Evolutionary conservation across 35 echinoderm and acorn worm species (phyloP), one percentile per base, ranked within the genome.

Genomic region (Heliocidaris tuberculata): DNA sequence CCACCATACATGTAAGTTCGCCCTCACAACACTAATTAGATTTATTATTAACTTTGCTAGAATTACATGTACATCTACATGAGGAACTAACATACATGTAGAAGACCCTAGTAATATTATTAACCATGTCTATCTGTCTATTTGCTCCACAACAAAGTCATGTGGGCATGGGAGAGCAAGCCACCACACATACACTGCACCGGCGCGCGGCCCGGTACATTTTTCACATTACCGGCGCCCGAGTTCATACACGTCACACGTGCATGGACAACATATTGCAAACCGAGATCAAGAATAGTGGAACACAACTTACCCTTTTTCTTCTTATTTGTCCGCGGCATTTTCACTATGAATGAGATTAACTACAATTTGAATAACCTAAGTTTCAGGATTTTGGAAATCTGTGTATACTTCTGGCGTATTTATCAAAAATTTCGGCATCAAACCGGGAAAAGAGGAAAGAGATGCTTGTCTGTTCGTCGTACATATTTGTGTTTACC

Each of bases 291-390:
- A 78, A 78, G 24, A 70, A 24, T 2, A 27, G 65, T 42, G 35
- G 35, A 42, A 42, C 35, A 78, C 17, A 94, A 29, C 95, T 96
- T 94, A 96, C 95, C 95, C 60, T 96, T 96, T 96, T 96, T 96
- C 95, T 90, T 96, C 95, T 88, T 86, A 90, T 96, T 96, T 61
- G 93, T 94, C 52, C 95, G 85, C 56, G 95, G 95, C 95, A 96
- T 96, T 7, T 52, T 92, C 13, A 59, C 59, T 56, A 48, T n/a
- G 61, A 96, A 47, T 60, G 85, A 71, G 50, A 60, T 91, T 56
- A 90, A 86, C 59, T 31, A 88, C 12, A 65, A 61, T 86, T 56
- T 60, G 52, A 90, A 90, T 29, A 86, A 87, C 48, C 49, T 94
- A 89, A 92, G 11, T 96, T 88, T 96, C 95, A 96, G 56, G 95